Evolutionary conservation across 2,888 invertebrate genomes (phyloP), one percentile per base, ranked within the genome.

Genomic region (Lasiommata megera): DNA sequence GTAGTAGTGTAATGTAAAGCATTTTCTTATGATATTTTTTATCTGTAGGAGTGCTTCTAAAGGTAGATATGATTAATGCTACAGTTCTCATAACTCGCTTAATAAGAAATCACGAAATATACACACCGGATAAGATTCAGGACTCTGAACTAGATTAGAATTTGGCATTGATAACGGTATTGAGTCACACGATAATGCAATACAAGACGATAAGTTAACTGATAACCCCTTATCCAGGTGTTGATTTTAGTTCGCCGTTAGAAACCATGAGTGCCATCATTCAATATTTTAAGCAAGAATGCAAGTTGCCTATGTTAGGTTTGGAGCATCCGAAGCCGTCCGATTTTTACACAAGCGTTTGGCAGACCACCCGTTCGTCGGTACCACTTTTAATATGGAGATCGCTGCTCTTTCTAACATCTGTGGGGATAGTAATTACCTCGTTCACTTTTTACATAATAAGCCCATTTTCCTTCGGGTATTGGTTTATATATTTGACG

Each of bases 401-500:
- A 53, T 60, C 73, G 40, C 55, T 84, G n/a, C 77, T 89, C 55
- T 84, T 87, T 62, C 70, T 88, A 9, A 62, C 75, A 1, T 76
- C 85, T 12, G 18, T 88, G 23, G 80, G 74, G 1, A 83, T 87
- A 62, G 73, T 84, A 58, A 59, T 88, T 36, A 66, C 79, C 41
- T 90, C 89, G 31, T 63, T 76, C 12, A 74, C 74, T 56, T 72
- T 76, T 54, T 88, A 88, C 65, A 74, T 77, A 12, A 14, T 72
- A 43, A 69, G 69, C 51, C 76, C 77, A 6, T 67, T 70, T 56
- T 53, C 65, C 6, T 62, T 74, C 14, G 67, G 67, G 1, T 86
- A 67, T 62, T 92, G 92, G 92, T 86, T 86, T 61, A 91, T 92
- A 67, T 92, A 92, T 68, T 77, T 92, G 38, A 92, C 92, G 11